Evolutionary conservation across 2,797 vertebrate species (phyloP).

Genomic region (Hapalemur alaotrensis): DNA sequence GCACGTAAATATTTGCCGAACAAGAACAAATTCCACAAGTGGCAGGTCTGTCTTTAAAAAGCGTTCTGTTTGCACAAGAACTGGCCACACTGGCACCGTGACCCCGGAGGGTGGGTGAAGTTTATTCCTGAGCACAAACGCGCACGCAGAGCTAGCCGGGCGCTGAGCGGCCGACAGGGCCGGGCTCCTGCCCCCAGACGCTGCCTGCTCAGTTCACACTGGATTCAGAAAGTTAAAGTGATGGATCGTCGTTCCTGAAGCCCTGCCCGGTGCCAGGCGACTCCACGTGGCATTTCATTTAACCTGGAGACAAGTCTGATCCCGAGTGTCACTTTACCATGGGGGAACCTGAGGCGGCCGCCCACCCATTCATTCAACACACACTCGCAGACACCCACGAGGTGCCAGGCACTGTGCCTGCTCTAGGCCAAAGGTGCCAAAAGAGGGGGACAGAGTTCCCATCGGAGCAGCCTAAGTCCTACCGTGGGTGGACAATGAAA

Average conservation of each 20-base stretch:
- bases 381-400: fast-evolving
- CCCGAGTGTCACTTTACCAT: neutral
- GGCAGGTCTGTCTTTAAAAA: neutral
- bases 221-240: neutral
- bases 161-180: fast-evolving
- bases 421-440: neutral
- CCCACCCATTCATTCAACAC: fast-evolving
- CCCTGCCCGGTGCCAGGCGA: fast-evolving
- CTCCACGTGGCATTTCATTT: neutral
- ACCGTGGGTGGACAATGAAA: no score
- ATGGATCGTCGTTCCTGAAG: fast-evolving
- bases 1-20: neutral
- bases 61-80: neutral
- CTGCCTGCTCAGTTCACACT: fast-evolving
- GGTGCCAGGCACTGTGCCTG: neutral
- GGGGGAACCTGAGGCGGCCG: neutral
- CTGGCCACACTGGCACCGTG: fast-evolving
- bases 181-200: neutral
- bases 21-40: neutral
- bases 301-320: neutral
- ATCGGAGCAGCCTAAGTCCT: fast-evolving
- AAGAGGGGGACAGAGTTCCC: neutral
- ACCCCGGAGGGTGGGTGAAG: no score
- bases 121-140: neutral
- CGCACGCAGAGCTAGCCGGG: fast-evolving